Base-by-base conservation (phyloP, 2,113 vertebrate species). In the Xenotilapia flavipinnis region DNA sequence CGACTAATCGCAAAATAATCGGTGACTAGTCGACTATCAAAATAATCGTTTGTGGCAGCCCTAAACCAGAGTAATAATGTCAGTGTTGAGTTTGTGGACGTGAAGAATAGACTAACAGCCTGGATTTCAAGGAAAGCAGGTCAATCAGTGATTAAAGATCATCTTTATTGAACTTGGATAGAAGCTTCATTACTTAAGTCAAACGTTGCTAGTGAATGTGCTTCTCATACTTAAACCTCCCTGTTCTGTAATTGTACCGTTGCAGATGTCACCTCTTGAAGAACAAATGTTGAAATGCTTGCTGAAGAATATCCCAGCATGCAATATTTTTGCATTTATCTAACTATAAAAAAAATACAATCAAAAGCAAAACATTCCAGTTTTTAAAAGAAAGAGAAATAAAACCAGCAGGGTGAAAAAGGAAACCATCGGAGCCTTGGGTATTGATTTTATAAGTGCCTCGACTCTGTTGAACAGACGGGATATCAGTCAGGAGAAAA, bases 401-500 rank as follows among this genome's bases (percentile, higher is more conserved):
- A 3, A 75, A 86, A 1, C 23, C 13, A 19, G n/a, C 17, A 14
- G 62, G 83, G 56, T 60, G 62, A 65, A 26, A 70, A 87, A 84
- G 81, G 77, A 91, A 87, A 68, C 80, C 84, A 73, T 89, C 54
- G 9, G 82, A 89, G 91, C 51, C 65, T 94, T 81, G 6, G 47
- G 40, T 89, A 94, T 93, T 90, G 91, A 92, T 93, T 94, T 91
- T 70, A 83, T 94, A 93, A 94, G 92, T 92, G 92, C 89, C 81
- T 89, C 70, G 90, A 83, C 87, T 62, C 79, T 80, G 85, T 80
- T 79, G 86, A 83, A 89, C 86, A 81, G 73, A 87, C 80, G 86
- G 89, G 87, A 90, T 89, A 90, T 90, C 73, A 86, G 82, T 90
- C 82, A 83, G 90, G 36, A 15, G 73, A 81, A 79, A 81, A 85